Percentiles rank a stretch among this genome's conserved stretches.
Conservation (phyloP, 2,888 invertebrate species). For the Biston stratarius region DNA sequence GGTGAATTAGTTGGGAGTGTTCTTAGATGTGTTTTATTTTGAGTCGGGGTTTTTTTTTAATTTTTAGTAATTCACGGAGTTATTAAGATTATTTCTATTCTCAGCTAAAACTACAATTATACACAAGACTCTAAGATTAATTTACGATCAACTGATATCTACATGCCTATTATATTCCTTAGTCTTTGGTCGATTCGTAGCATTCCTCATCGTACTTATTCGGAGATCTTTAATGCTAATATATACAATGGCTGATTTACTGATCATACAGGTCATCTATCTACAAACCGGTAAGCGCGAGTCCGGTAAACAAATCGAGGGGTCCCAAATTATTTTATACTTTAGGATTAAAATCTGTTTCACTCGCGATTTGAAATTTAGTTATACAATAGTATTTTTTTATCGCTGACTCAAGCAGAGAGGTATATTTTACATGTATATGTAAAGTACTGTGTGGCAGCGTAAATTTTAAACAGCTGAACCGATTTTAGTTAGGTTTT, state of each 20-base stretch:
- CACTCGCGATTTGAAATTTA: neutral
- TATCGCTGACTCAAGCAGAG: too few species aligned
- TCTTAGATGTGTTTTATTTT: too few species aligned
- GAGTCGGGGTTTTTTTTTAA: too few species aligned
- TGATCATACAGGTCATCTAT: slow-evolving; percentile 44
- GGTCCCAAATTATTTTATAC: neutral
- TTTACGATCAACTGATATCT: slow-evolving; percentile 19
- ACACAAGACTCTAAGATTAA: slow-evolving; percentile 23
- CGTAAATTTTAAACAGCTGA: too few species aligned
- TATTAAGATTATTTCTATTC: too few species aligned
- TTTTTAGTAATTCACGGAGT: too few species aligned
- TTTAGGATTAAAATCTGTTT: neutral
- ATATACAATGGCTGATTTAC: slow-evolving; percentile 38
- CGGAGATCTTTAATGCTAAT: slow-evolving; percentile 32
- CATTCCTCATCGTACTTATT: slow-evolving; percentile 26
- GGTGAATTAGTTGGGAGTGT: too few species aligned
- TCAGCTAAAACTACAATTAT: neutral
- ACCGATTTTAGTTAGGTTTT: too few species aligned
- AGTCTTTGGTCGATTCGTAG: slow-evolving; percentile 16
- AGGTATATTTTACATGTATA: too few species aligned
- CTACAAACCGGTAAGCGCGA: slow-evolving; percentile 21
- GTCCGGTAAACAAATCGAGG: neutral
- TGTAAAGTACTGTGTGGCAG: too few species aligned
- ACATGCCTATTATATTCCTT: slow-evolving; percentile 24
- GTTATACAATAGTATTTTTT: neutral